Evolutionary conservation across 2,888 invertebrate genomes (phyloP).

Genomic region (Carterocephalus palaemon): DNA sequence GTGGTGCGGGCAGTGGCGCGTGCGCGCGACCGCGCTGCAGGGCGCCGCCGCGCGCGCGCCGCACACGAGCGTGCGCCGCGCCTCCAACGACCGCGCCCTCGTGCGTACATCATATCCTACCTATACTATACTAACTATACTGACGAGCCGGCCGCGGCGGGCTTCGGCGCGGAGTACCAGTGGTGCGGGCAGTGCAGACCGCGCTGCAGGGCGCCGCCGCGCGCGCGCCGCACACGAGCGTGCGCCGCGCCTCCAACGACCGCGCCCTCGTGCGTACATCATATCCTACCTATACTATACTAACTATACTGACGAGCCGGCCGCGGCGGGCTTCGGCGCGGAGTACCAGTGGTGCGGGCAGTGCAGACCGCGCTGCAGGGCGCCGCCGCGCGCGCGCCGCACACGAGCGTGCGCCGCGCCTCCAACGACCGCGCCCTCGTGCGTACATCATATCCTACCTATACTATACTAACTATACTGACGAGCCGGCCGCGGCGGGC

Average conservation of each 20-base stretch:
- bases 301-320: too few species aligned
- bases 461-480: too few species aligned
- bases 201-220: conserved; percentile 78
- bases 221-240: conserved; percentile 43
- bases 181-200: conserved; percentile 94
- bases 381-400: conserved; percentile 40
- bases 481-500: conserved; percentile 51
- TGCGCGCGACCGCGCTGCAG: conserved; percentile 84
- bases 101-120: conserved; percentile 40
- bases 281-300: too few species aligned
- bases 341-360: conserved; percentile 97
- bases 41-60: conserved; percentile 50
- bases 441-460: conserved; percentile 26
- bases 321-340: conserved; percentile 70
- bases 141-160: conserved; percentile 57
- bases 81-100: conserved; percentile 58
- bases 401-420: conserved; percentile 49
- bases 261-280: conserved; percentile 53
- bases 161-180: conserved; percentile 86
- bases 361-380: conserved; percentile 85
- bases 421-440: conserved; percentile 63
- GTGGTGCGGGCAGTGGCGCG: conserved; percentile 93
- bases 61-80: conserved; percentile 49
- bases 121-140: too few species aligned
- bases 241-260: conserved; percentile 56